These are phyloP conservation scores for Triplophysa tibetana DNA, from an alignment of 2,113 vertebrate species.

Conservation along the genomic window DNA sequence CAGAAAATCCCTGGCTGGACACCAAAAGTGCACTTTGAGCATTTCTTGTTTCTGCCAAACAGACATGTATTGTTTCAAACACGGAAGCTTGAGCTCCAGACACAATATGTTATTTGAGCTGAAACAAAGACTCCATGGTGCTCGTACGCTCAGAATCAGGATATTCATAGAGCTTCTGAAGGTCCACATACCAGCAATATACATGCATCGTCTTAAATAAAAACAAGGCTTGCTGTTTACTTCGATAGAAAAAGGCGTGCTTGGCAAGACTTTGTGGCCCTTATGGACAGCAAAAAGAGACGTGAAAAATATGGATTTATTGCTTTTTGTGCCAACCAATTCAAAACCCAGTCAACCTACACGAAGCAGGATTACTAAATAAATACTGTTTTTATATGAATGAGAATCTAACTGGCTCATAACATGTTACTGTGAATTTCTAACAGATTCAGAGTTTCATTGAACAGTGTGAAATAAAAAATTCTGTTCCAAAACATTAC, in stretches of 20 bases:
- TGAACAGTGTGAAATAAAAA: conserved; percentile 2
- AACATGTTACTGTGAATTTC: neutral
- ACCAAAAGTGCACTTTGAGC: neutral
- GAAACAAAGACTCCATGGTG: conserved; percentile 27
- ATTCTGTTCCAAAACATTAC: neutral
- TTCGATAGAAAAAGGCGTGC: too few relatives aligned
- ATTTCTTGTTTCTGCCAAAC: neutral
- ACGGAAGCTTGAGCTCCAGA: neutral
- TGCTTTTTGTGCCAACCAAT: neutral
- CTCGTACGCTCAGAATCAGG: neutral
- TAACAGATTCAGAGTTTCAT: neutral
- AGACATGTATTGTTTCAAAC: conserved; percentile 11
- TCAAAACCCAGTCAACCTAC: neutral
- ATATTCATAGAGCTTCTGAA: neutral
- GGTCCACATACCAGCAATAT: neutral
- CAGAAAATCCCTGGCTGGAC: neutral
- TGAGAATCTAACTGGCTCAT: neutral
- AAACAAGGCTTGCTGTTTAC: neutral
- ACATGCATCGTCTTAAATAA: neutral
- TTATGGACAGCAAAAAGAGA: too few relatives aligned
- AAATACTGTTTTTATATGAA: neutral
- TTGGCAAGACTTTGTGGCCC: too few relatives aligned
- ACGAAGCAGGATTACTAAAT: neutral
- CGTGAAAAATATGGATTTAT: too few relatives aligned
- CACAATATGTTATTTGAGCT: conserved; percentile 26